Evolutionary conservation across 2,888 invertebrate genomes (phyloP).

Genomic region (Creontiades dilutus): DNA sequence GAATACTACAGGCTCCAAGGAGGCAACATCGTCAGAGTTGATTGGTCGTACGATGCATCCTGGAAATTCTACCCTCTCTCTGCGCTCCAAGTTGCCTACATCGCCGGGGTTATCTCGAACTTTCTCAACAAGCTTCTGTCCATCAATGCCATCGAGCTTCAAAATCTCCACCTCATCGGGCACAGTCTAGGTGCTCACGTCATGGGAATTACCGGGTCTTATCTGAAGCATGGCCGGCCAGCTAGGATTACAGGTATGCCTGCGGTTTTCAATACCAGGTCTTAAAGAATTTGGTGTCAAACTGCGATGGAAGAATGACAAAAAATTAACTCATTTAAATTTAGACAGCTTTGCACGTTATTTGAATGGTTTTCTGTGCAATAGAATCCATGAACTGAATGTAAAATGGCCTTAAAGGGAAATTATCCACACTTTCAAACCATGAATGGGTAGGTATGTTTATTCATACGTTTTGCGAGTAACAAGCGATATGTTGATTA

Average conservation of each 20-base stretch:
- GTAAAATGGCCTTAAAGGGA: too few species aligned
- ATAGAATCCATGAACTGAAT: too few species aligned
- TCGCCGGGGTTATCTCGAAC: conserved; percentile 58
- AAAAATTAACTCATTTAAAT: too few species aligned
- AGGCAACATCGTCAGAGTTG: conserved; percentile 79
- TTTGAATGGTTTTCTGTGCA: too few species aligned
- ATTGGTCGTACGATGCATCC: conserved; percentile 79
- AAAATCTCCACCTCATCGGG: conserved; percentile 68
- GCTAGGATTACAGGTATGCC: conserved; percentile 63
- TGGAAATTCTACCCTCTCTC: conserved; percentile 64
- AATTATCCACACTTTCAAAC: too few species aligned
- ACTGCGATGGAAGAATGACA: too few species aligned
- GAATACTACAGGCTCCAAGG: conserved; percentile 79
- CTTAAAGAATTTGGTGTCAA: too few species aligned
- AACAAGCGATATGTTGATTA: too few species aligned
- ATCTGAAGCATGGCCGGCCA: conserved; percentile 7
- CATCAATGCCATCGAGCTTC: background rate
- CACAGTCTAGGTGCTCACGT: conserved; percentile 73
- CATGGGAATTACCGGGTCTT: conserved; percentile 69
- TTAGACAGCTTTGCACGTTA: too few species aligned
- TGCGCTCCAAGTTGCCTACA: conserved; percentile 46
- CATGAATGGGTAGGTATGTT: too few species aligned
- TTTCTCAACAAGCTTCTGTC: conserved; percentile 59
- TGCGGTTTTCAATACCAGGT: too few species aligned
- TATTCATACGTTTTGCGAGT: too few species aligned